phyloP scores from a whole-genome alignment of 2,113 vertebrate genomes.

The Xerus inauris region DNA sequence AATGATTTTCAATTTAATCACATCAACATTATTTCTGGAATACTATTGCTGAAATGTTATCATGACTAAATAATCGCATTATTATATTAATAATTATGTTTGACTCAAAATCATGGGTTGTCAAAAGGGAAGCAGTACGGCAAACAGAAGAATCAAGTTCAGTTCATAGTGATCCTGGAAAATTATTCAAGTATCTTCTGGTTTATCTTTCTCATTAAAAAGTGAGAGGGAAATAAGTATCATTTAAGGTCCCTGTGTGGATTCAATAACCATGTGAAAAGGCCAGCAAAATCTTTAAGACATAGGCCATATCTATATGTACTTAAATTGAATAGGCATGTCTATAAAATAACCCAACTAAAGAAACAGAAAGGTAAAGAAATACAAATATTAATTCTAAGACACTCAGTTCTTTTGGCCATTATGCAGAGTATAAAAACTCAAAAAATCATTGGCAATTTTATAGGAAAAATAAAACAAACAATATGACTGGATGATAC shows the following conservation, averaged over 20 bases:
- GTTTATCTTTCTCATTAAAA: neutral
- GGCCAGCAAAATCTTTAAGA: neutral
- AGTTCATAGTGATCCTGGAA: neutral
- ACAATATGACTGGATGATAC: neutral
- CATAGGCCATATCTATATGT: neutral
- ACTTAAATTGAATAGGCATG: neutral
- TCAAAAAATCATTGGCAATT: neutral
- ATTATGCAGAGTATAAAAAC: neutral
- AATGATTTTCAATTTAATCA: neutral
- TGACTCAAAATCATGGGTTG: conserved; percentile 18
- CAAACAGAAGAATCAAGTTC: neutral
- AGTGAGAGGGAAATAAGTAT: neutral
- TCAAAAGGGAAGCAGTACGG: neutral
- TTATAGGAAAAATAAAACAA: conserved; percentile 30
- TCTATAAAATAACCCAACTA: neutral
- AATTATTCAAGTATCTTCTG: conserved; percentile 23
- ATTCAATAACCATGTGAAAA: neutral
- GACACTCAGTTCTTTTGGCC: neutral
- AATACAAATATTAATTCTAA: conserved; percentile 7
- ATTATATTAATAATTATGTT: neutral
- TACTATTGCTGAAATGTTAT: neutral
- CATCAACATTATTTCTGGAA: conserved; percentile 12
- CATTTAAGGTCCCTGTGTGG: neutral
- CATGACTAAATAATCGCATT: neutral
- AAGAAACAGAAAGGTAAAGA: conserved; percentile 34